A percentile compares a stretch with the other conserved stretches of the same genome.
These are phyloP conservation scores for Camelus dromedarius DNA, from an alignment of 2,113 vertebrate genomes.

Conservation along the genomic window DNA sequence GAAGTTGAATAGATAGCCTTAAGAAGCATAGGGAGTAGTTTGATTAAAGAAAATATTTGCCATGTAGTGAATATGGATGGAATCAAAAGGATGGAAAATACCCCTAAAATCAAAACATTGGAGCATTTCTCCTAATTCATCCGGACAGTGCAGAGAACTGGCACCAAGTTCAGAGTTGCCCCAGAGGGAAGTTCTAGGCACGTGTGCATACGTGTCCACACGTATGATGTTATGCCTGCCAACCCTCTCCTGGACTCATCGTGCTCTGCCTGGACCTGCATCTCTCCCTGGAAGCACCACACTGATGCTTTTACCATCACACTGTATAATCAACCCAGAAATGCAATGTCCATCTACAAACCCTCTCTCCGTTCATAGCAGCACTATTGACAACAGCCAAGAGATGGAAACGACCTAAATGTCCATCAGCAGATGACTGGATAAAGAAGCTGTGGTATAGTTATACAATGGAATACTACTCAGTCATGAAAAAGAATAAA, in stretches of 20 bases:
- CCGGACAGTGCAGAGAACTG: neutral
- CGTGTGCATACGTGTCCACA: rapidly evolving
- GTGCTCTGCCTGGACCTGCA: too few species aligned
- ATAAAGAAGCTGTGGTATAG: too few species aligned
- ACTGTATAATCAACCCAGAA: neutral
- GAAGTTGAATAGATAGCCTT: too few species aligned
- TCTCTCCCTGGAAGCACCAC: neutral
- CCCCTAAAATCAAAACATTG: neutral
- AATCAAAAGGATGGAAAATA: neutral
- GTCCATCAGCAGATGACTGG: too few species aligned
- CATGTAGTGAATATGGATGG: neutral
- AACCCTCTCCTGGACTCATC: rapidly evolving
- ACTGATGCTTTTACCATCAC: too few species aligned
- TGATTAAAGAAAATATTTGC: neutral
- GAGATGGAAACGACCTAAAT: too few species aligned
- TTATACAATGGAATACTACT: too few species aligned
- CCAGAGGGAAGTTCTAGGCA: too few species aligned
- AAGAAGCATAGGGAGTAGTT: neutral
- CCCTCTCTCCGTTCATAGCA: too few species aligned
- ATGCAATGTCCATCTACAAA: rapidly evolving
- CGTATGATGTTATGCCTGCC: too few species aligned
- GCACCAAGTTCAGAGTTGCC: neutral
- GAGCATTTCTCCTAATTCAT: neutral
- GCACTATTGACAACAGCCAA: too few species aligned
- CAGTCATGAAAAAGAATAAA: too few species aligned